Evolutionary conservation across 2,888 invertebrate species (phyloP).

Genomic region (Cantharis flavilabris): DNA sequence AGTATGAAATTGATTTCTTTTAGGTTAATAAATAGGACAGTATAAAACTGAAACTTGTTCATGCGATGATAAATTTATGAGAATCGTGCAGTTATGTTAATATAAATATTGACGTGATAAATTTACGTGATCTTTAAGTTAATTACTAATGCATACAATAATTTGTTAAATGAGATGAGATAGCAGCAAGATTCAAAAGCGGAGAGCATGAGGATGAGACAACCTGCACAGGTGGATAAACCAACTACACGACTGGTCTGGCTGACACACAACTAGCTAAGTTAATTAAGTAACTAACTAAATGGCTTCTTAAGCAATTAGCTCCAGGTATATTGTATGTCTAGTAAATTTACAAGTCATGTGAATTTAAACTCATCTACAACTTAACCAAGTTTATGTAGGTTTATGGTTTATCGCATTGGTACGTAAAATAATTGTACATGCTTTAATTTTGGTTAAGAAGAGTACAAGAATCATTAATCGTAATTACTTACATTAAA

Average conservation of each 20-base stretch:
- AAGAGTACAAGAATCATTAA: conserved; percentile 17
- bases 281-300: conserved; percentile 50
- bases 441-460: not conserved
- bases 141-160: conserved; percentile 41
- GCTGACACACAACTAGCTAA: conserved; percentile 48
- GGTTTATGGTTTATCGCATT: not conserved
- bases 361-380: conserved; percentile 34
- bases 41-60: not conserved
- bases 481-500: conserved; percentile 38
- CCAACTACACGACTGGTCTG: conserved; percentile 41
- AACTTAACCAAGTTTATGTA: conserved; percentile 12
- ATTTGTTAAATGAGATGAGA: conserved; percentile 40
- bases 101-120: conserved; percentile 42
- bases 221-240: conserved; percentile 43
- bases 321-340: conserved; percentile 51
- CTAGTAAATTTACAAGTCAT: conserved; percentile 48
- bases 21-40: not conserved
- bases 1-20: not conserved
- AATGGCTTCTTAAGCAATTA: conserved; percentile 54
- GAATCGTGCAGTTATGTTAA: conserved; percentile 37
- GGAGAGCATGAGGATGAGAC: conserved; percentile 29
- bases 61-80: conserved; percentile 25
- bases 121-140: conserved; percentile 41
- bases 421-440: not conserved
- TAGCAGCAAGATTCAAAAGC: conserved; percentile 22